Evolutionary conservation across 2,888 invertebrate genomes (phyloP), one percentile per base, ranked within the genome.

Genomic region (Alcis repandata): DNA sequence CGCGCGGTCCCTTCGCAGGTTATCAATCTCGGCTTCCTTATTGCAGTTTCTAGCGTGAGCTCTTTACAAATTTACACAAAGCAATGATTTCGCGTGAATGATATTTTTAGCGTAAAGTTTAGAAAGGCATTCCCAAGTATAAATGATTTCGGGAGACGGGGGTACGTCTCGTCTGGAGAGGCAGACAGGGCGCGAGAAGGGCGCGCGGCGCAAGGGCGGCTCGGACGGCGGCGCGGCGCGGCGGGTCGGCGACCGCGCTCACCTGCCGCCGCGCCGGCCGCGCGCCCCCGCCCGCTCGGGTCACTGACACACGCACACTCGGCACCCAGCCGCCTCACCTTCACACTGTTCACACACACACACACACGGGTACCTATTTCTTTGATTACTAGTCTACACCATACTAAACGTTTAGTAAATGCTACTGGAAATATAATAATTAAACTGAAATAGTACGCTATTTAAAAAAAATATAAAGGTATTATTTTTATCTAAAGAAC

Each of bases 161-260:
- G 41, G 17, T 10, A 17, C 41, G 41, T 41, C 17, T 9, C 41
- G 17, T 41, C 41, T 20, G 45, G 13, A 15, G 11, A 19, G 45
- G 45, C 45, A 20, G 45, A 19, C 45, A 20, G 45, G 15, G 40
- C 32, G 17, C 32, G 41, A 60, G 57, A 72, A 49, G 69, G 66
- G 56, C 56, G 67, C 67, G 73, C 48, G 40, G 15, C 49, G 58
- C 54, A 53, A 54, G 61, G 56, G 53, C 49, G 17, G 45, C 20
- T 20, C 45, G 45, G 22, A 45, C 45, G n/a, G n/a, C n/a, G n/a
- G n/a, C n/a, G n/a, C n/a, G 43, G 43, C 19, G 45, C 20, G 43
- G 15, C 17, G 9, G 45, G 45, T 43, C 43, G 19, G 10, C 43
- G 43, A 19, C 43, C 43, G 43, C 17, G 15, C 15, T 2, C 41